A percentile compares a stretch with the other conserved stretches of the same genome.
phyloP scores from a whole-genome alignment of 2,888 invertebrate genomes.

The Atherix ibis region DNA sequence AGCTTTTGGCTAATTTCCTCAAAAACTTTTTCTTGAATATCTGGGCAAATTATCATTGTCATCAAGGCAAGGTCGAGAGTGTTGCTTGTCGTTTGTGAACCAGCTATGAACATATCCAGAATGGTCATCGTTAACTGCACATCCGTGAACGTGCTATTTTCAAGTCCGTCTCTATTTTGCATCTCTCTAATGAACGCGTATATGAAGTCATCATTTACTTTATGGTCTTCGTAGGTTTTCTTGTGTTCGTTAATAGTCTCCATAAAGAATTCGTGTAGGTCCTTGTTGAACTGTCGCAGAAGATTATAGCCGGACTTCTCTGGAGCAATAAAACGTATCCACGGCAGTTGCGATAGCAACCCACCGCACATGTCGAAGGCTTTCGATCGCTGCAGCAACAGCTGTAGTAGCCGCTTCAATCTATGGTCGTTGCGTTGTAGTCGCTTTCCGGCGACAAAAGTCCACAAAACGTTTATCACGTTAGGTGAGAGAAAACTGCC shows the following conservation, averaged over 20 bases:
- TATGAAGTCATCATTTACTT: conserved; percentile 40
- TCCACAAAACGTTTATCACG: conserved; percentile 51
- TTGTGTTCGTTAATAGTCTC: conserved; percentile 42
- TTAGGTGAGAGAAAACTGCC: conserved; percentile 36
- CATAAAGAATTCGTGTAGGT: conserved; percentile 39
- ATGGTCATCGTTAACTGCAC: conserved; percentile 47
- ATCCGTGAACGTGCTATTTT: conserved; percentile 33
- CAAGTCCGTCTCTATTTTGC: conserved; percentile 19
- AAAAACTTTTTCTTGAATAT: conserved; percentile 41
- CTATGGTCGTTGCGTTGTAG: conserved; percentile 33
- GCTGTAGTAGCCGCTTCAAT: conserved; percentile 31
- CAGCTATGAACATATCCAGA: conserved; percentile 51
- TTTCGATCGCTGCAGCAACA: conserved; percentile 35
- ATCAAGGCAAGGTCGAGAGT: conserved; percentile 46
- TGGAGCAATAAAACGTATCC: conserved; percentile 45
- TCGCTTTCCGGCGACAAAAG: conserved; percentile 37
- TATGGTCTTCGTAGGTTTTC: conserved; percentile 30
- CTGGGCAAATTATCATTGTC: conserved; percentile 40
- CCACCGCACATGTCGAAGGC: conserved; percentile 45
- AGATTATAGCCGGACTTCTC: conserved; percentile 44
- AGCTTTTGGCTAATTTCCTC: conserved; percentile 36
- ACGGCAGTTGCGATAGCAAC: conserved; percentile 41
- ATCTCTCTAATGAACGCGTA: conserved; percentile 47
- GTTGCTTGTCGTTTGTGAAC: conserved; percentile 45
- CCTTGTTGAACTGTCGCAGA: conserved; percentile 37